phyloP scores from a whole-genome alignment of 2,797 vertebrate species.

The Pachyuromys duprasi region DNA sequence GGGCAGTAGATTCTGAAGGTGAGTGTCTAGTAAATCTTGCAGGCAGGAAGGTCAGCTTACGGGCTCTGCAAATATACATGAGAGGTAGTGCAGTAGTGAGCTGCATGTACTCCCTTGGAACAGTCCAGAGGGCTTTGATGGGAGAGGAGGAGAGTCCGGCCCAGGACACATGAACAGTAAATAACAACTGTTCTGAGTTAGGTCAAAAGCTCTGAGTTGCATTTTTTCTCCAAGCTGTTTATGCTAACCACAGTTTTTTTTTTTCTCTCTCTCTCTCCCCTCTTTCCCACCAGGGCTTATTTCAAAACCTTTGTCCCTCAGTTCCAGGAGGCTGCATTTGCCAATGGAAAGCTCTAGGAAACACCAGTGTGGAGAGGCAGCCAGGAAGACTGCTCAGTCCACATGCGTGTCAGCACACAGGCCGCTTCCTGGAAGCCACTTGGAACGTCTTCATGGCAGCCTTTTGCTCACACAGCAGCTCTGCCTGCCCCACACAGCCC shows the following conservation, averaged over 20 bases:
- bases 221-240: constrained; percentile 67
- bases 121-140: constrained; percentile 61
- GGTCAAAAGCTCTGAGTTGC: constrained; percentile 61
- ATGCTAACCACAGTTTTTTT: constrained; percentile 78
- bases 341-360: constrained; percentile 97
- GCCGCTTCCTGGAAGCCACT: constrained; percentile 80
- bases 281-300: constrained; percentile 91
- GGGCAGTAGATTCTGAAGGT: not conserved
- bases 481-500: constrained; percentile 68
- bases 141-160: constrained; percentile 60
- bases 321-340: constrained; percentile 99
- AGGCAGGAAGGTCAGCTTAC: not conserved
- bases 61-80: not conserved
- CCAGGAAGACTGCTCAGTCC: constrained; percentile 80
- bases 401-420: constrained; percentile 68
- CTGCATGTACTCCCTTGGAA: constrained; percentile 14
- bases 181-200: constrained; percentile 73
- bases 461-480: constrained; percentile 73
- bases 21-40: not conserved
- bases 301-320: constrained; percentile 99
- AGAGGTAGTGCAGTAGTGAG: not conserved
- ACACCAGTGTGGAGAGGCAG: constrained; percentile 75
- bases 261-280: not conserved
- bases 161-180: constrained; percentile 63
- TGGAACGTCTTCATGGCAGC: constrained; percentile 70